Conservation (phyloP, 2,797 vertebrate genomes). For the Micromesistius poutassou region DNA sequence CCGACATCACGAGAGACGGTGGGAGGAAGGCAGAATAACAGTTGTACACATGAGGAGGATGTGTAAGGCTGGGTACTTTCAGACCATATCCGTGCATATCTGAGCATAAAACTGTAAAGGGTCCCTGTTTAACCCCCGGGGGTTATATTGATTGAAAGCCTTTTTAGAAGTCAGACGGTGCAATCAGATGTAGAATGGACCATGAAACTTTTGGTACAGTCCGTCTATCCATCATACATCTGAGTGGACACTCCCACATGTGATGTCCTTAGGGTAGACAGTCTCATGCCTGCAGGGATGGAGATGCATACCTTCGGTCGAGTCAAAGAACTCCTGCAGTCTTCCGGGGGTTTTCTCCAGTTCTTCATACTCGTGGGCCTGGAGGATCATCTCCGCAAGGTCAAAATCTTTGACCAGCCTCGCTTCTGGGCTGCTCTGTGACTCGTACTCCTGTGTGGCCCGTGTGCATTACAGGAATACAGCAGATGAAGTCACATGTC, state of each 20-base stretch:
- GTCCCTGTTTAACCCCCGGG: background rate
- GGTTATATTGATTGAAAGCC: background rate
- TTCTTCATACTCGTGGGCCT: conserved; percentile 93
- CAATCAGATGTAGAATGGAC: background rate
- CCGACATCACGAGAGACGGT: background rate
- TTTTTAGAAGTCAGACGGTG: background rate
- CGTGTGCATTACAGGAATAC: background rate
- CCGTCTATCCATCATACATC: background rate
- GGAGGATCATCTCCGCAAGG: conserved; percentile 94
- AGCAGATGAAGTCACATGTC: background rate
- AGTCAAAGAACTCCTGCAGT: conserved; percentile 93
- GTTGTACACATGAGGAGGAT: background rate
- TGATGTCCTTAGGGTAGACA: background rate
- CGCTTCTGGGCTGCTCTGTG: conserved; percentile 84
- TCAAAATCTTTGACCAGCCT: conserved; percentile 92
- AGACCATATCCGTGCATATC: background rate
- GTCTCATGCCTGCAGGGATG: background rate
- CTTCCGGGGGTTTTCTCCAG: conserved; percentile 84
- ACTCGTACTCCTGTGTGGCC: conserved; percentile 86
- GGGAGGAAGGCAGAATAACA: background rate
- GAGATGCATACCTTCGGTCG: conserved; percentile 77
- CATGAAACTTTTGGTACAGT: background rate
- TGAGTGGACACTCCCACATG: background rate
- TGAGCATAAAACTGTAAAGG: background rate
- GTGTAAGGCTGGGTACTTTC: background rate